Evolutionary conservation across 2,888 invertebrate species (phyloP).

Genomic region (Agriopis leucophaearia): DNA sequence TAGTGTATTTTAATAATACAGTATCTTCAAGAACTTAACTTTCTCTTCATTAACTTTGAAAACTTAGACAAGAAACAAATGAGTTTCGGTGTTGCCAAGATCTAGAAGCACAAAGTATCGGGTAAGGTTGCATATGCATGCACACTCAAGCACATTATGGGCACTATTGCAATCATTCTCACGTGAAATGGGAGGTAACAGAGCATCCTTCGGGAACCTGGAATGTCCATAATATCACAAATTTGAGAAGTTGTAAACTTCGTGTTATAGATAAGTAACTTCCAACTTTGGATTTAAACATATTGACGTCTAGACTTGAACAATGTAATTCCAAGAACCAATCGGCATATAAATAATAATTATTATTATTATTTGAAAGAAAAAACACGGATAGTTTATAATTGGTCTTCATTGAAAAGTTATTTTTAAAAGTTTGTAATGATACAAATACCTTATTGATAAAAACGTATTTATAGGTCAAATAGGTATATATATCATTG

Average conservation of each 20-base stretch:
- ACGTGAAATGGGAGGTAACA: slow-evolving; percentile 12
- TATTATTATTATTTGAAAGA: too few relatives aligned
- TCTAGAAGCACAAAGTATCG: slow-evolving; percentile 26
- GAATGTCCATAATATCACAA: neutral
- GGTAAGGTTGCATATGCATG: slow-evolving; percentile 29
- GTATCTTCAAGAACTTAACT: slow-evolving; percentile 37
- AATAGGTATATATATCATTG: too few relatives aligned
- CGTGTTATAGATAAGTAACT: slow-evolving; percentile 2
- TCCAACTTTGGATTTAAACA: neutral
- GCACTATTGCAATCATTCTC: slow-evolving; percentile 2
- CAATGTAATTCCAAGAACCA: neutral
- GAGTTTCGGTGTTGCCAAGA: slow-evolving; percentile 50
- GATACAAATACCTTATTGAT: too few relatives aligned
- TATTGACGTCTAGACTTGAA: slow-evolving; percentile 6
- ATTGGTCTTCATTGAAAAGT: too few relatives aligned
- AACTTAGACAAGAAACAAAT: slow-evolving; percentile 51
- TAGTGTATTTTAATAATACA: slow-evolving; percentile 27
- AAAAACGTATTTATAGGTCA: too few relatives aligned
- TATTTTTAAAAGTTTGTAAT: too few relatives aligned
- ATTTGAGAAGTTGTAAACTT: slow-evolving; percentile 3
- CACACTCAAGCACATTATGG: slow-evolving; percentile 7
- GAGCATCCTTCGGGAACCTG: slow-evolving; percentile 4
- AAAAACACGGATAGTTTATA: too few relatives aligned
- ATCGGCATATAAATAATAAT: too few relatives aligned
- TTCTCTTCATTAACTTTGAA: slow-evolving; percentile 36